Percentiles rank a stretch among this genome's conserved stretches.
Conservation (phyloP, 1,140 invertebrate species). For the Pararge aegeria region DNA sequence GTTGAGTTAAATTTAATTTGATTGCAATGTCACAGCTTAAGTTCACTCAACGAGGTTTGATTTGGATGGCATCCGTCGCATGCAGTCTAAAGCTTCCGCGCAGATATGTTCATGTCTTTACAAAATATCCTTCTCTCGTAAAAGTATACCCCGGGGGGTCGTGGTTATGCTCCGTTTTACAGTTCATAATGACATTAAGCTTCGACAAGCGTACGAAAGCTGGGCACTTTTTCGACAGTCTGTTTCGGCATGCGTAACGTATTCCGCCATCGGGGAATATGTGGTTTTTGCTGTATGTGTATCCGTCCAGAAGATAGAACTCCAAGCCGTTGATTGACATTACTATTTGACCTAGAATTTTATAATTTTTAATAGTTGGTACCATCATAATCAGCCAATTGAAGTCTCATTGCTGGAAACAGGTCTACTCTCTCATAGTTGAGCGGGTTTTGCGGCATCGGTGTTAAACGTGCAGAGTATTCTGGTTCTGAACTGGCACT, state of each 20-base stretch:
- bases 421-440: too few relatives aligned
- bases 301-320: slow-evolving; percentile 9
- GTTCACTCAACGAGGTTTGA: too few relatives aligned
- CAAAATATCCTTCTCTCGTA: slow-evolving; percentile 15
- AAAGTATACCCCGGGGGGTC: slow-evolving; percentile 3
- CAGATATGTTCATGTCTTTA: background rate
- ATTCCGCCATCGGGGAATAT: slow-evolving; percentile 7
- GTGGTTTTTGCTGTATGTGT: slow-evolving; percentile 19
- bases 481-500: too few relatives aligned
- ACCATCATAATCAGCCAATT: too few relatives aligned
- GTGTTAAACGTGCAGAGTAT: too few relatives aligned
- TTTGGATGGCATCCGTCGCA: too few relatives aligned
- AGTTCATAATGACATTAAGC: background rate
- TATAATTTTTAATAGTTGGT: background rate
- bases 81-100: too few relatives aligned
- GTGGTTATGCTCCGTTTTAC: slow-evolving; percentile 12
- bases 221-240: slow-evolving; percentile 3
- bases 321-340: slow-evolving; percentile 11
- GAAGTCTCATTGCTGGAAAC: too few relatives aligned
- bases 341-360: slow-evolving; percentile 30
- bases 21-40: too few relatives aligned
- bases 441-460: too few relatives aligned
- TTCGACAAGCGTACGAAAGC: slow-evolving; percentile 11
- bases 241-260: slow-evolving; percentile 13
- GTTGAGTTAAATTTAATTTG: too few relatives aligned